Evolutionary conservation across 2,113 vertebrate species (phyloP), one percentile per base, ranked within the genome.

Genomic region (Otis tarda): DNA sequence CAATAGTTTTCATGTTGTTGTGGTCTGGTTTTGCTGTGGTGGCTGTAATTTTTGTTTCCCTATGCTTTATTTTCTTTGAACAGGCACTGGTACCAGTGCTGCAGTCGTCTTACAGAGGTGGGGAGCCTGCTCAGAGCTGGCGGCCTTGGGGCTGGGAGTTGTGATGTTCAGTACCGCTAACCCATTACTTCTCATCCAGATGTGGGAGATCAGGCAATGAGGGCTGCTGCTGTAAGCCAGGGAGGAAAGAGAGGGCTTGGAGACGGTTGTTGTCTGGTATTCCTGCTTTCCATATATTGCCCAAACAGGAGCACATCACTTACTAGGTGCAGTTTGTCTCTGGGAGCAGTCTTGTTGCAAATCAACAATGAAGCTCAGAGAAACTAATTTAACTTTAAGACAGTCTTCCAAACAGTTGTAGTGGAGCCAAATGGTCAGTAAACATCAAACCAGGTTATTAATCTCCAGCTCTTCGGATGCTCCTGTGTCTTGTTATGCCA

Each of bases 81-180:
- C 35, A 70, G 61, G 25, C 19, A 4, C 35, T 49, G 69, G 16
- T 45, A 8, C 11, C 0, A 0, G 8, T 73, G 74, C 24, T 71
- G 65, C n/a, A n/a, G 45, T 20, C 71, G 12, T 2, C 31, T 13
- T 11, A 7, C 28, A 61, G 57, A 45, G 57, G 8, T 76, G 39
- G 39, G 71, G 65, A 80, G 23, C 9, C 50, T 43, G 3, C 52
- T 49, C 22, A 33, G 31, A 55, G 30, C 33, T 49, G 75, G 14
- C 30, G 60, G 31, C 71, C 80, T 69, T 80, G 55, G 27, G 16
- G 21, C 9, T 67, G 71, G 45, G 12, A 83, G 50, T 78, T 79
- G 59, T 45, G 69, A 12, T 33, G 4, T 7, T 81, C 10, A 12
- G 31, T n/a, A 10, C 15, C 1, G 0, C 41, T 71, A 33, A 63